Base-by-base conservation (phyloP, 1,140 invertebrate genomes). In the Pseudobourletiella spinata region DNA sequence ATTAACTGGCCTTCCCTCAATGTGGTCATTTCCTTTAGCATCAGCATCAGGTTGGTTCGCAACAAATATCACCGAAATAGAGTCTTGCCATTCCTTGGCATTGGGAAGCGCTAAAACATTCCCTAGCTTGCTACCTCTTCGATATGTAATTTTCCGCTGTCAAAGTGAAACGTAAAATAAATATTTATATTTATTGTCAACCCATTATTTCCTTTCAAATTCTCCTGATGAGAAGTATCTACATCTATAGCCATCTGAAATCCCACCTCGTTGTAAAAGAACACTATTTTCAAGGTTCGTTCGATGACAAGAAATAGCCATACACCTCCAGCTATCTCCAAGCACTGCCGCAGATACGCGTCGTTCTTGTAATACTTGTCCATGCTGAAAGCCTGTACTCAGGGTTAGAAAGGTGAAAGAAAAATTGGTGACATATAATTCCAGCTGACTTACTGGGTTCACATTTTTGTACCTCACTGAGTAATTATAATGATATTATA, bases 281-380 rank as follows among this genome's bases (percentile, higher is more conserved):
- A 73, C 42, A 79, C 69, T 20, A 82, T 76, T 70, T 82, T 80
- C 59, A 80, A 73, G 11, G 78, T 61, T 20, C 78, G 66, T 69
- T 80, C 79, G 24, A 76, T 73, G 72, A 80, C 74, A 67, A 79
- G 79, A 67, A 80, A 80, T 1, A 78, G 39, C 74, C 80, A 80
- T 51, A 79, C 74, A 22, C 79, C 79, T 29, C 71, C 69, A 66
- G 77, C 74, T 11, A 79, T 73, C 16, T 76, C 71, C 0, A 79
- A 69, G 14, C 76, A 75, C 57, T 73, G 73, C 61, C 71, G 73
- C 29, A 80, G 68, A 66, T 79, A 79, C 20, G 66, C 60, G 65
- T 78, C 75, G 43, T 74, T 61, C 22, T 70, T 65, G 57, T 73
- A 71, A 29, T 71, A 48, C 18, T 72, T 64, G 46, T 70, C 60